A percentile compares a stretch with the other conserved stretches of the same genome.
Evolutionary conservation across 2,797 vertebrate species (phyloP).

Genomic region (Pipistrellus kuhlii): DNA sequence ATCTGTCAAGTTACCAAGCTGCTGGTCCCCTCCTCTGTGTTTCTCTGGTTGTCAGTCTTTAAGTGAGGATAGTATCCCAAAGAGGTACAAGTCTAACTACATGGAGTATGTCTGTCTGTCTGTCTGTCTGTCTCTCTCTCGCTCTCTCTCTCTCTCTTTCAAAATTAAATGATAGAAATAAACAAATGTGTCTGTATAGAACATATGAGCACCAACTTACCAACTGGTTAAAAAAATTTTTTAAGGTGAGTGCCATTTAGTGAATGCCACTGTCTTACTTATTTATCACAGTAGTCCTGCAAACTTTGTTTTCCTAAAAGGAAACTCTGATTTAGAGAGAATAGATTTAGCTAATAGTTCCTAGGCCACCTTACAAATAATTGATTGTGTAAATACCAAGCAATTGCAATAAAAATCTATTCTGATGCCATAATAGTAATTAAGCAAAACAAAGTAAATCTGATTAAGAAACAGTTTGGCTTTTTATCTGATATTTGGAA

Average conservation of each 20-base stretch:
- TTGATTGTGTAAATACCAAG: background rate
- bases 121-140: no score
- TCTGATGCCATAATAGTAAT: background rate
- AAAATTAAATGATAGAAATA: background rate
- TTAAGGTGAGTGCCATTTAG: constrained; percentile 5
- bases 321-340: constrained; percentile 17
- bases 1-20: background rate
- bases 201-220: background rate
- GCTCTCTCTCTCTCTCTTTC: no score
- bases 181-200: background rate
- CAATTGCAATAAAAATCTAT: constrained; percentile 12
- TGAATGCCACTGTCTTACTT: background rate
- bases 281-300: background rate
- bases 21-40: background rate
- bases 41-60: background rate
- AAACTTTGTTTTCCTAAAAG: constrained; percentile 37
- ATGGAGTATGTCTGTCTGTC: background rate
- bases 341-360: background rate
- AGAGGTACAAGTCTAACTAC: background rate
- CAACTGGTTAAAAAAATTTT: background rate
- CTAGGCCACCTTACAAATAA: background rate
- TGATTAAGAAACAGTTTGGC: background rate
- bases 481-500: background rate
- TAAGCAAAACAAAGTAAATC: constrained; percentile 5
- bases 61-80: background rate